phyloP scores from a whole-genome alignment of 2,113 vertebrate genomes.

The Albula glossodonta region DNA sequence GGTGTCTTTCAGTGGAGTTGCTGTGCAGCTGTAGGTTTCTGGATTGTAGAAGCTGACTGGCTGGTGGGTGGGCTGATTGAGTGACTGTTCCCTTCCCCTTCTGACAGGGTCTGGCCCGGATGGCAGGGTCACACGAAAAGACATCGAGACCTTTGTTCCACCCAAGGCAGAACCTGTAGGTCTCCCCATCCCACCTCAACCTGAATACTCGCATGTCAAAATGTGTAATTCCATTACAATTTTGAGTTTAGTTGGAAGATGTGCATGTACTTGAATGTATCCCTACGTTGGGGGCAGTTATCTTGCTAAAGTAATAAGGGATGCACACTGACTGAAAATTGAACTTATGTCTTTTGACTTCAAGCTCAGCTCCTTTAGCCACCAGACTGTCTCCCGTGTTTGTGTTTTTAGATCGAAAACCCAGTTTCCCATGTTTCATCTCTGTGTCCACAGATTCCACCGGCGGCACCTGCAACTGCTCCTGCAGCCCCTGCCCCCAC shows the following conservation, averaged over 20 bases:
- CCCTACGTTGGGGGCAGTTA: no score
- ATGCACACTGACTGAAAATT: no score
- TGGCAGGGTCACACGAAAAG: conserved; percentile 91
- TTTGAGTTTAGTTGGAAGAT: no score
- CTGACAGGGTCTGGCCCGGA: conserved; percentile 89
- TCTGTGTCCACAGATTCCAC: neutral
- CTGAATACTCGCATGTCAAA: no score
- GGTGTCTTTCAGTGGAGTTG: neutral
- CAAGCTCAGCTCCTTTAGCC: no score
- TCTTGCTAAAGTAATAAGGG: no score
- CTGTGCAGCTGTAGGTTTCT: neutral
- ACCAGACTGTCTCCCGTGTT: no score
- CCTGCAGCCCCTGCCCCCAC: conserved; percentile 46
- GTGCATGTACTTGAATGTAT: no score
- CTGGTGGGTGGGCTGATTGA: neutral
- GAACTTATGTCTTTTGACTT: no score
- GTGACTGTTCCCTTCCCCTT: conserved; percentile 8
- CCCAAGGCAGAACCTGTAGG: conserved; percentile 83
- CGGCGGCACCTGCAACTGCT: conserved; percentile 54
- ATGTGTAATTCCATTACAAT: no score
- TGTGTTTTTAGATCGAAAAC: no score
- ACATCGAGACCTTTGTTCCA: conserved; percentile 90
- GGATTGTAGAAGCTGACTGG: neutral
- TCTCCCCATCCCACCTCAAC: neutral
- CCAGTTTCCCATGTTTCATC: no score